Evolutionary conservation across 2,113 vertebrate genomes (phyloP), one percentile per base, ranked within the genome.

Genomic region (Cnemophilus loriae): DNA sequence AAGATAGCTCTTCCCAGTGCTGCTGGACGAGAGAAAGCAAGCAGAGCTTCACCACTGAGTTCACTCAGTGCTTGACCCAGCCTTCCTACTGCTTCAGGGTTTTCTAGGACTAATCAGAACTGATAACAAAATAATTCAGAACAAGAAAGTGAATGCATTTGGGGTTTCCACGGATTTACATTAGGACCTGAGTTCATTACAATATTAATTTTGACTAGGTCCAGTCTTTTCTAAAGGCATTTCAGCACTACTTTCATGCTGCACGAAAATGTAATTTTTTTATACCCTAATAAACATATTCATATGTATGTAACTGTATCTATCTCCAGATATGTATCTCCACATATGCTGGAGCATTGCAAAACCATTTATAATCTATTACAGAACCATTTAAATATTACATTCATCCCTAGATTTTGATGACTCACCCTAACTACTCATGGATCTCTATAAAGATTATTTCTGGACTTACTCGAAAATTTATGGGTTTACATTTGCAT

Each of bases 21-120:
- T 4, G 63, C 87, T 94, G 37, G 6, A 76, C 0, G 9, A 80
- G 81, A 87, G 90, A 90, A 79, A 84, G 88, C 76, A 95, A 93
- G 78, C 63, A 86, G 85, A 90, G 73, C 56, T 57, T 67, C 82
- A 94, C 85, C 85, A 84, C 19, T 0, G 9, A 87, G 96, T 93
- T 95, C 95, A 93, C 46, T 27, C 60, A 12, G 69, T 89, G 76
- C 64, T 96, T 97, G 96, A 97, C 92, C 86, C 86, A 94, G 83
- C 92, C 73, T 97, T 97, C 95, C 92, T 84, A 84, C 86, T 53
- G 90, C 96, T 96, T 90, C 95, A 96, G 96, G 95, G 64, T 95
- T 95, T 90, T 75, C 92, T 68, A 96, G 76, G 64, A 60, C 90
- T 96, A 96, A 96, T 96, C 73, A 75, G 80, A 87, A 73, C 69